These are phyloP conservation scores for Sparidentex hasta DNA, from an alignment of 2,797 vertebrate species.

Conservation along the genomic window DNA sequence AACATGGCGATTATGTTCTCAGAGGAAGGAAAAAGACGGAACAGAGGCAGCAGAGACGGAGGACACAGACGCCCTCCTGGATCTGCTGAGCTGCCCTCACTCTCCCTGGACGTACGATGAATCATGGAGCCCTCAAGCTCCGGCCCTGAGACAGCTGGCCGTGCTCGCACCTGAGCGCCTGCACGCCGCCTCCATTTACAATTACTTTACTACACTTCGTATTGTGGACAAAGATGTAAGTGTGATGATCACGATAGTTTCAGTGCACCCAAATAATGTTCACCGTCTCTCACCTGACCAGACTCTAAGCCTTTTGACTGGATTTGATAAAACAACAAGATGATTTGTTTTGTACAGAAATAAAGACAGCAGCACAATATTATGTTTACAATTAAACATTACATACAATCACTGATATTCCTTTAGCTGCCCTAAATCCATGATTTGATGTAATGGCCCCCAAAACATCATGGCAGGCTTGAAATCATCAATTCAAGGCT, in stretches of 20 bases:
- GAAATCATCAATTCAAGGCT: not conserved
- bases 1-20: not conserved
- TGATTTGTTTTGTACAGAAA: not conserved
- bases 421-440: not conserved
- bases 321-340: not conserved
- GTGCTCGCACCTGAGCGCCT: slow-evolving; percentile 72
- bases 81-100: slow-evolving; percentile 77
- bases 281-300: not conserved
- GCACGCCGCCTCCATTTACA: slow-evolving; percentile 63
- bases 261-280: not conserved
- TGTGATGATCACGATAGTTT: not conserved
- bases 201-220: slow-evolving; percentile 80
- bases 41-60: slow-evolving; percentile 54
- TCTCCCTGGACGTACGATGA: slow-evolving; percentile 86
- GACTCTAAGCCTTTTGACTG: not conserved
- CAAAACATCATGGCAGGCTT: not conserved
- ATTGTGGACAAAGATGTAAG: slow-evolving; percentile 87
- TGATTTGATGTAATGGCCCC: not conserved
- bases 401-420: not conserved
- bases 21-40: slow-evolving; percentile 74
- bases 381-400: not conserved
- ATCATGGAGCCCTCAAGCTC: slow-evolving; percentile 78
- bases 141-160: slow-evolving; percentile 79
- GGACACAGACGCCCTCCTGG: slow-evolving; percentile 72
- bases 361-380: not conserved